phyloP scores from a whole-genome alignment of 1,140 invertebrate genomes.

The Orchesella cincta region DNA sequence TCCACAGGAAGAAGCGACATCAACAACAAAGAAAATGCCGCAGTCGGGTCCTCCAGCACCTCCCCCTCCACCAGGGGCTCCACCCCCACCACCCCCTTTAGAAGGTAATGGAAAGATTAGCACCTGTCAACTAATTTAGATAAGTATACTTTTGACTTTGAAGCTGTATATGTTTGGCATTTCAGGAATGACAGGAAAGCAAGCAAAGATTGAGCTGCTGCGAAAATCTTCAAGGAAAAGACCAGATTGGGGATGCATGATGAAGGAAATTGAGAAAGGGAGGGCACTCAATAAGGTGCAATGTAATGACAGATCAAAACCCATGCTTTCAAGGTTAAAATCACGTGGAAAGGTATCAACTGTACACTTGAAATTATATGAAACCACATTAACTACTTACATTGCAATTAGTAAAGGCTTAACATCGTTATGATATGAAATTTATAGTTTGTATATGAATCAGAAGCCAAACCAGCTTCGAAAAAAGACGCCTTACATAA shows the following conservation, averaged over 20 bases:
- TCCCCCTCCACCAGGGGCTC: constrained; percentile 16
- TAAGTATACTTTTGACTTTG: neutral
- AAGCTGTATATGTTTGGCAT: neutral
- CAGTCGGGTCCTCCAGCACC: constrained; percentile 33
- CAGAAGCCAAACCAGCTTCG: constrained; percentile 66
- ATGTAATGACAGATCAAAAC: constrained; percentile 74
- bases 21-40: neutral
- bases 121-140: no score
- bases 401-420: no score
- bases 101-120: neutral
- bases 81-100: neutral
- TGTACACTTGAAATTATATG: constrained; percentile 22
- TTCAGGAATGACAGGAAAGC: constrained; percentile 55
- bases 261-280: constrained; percentile 77
- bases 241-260: constrained; percentile 83
- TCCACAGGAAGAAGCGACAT: neutral
- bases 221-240: constrained; percentile 72
- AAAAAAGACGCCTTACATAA: constrained; percentile 69
- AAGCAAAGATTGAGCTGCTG: constrained; percentile 65
- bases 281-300: constrained; percentile 74
- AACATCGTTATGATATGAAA: no score
- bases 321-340: constrained; percentile 66
- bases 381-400: no score
- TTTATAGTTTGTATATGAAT: constrained; percentile 83
- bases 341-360: constrained; percentile 58